Percentiles rank a stretch among this genome's conserved stretches.
Conservation (phyloP, 2,113 vertebrate genomes). For the Sturnus vulgaris region DNA sequence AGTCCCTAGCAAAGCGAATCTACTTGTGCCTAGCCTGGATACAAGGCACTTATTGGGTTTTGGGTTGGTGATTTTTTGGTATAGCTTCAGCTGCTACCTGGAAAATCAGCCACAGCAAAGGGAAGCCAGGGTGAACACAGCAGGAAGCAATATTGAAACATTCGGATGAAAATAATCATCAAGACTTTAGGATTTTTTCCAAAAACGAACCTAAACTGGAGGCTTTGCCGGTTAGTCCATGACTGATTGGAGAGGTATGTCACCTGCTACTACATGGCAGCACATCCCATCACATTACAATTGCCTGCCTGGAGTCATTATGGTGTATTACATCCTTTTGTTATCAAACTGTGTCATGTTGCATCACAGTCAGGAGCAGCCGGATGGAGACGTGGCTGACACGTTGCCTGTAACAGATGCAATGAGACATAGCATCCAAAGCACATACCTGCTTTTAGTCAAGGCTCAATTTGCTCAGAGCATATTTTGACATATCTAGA, state of each 20-base stretch:
- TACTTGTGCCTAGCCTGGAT: background rate
- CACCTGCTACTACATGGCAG: conserved; percentile 40
- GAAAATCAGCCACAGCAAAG: background rate
- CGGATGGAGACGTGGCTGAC: conserved; percentile 10
- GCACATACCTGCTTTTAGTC: conserved; percentile 37
- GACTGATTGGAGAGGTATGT: conserved; percentile 51
- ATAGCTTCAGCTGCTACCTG: conserved; percentile 4
- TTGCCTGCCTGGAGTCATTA: conserved; percentile 56
- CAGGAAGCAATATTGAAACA: background rate
- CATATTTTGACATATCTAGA: conserved; percentile 24
- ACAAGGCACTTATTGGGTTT: background rate
- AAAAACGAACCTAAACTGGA: conserved; percentile 8
- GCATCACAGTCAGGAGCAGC: conserved; percentile 50
- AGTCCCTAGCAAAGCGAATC: background rate
- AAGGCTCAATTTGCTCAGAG: conserved; percentile 41
- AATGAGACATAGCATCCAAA: background rate
- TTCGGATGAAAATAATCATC: background rate
- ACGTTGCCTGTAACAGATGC: conserved; percentile 24
- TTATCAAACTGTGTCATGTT: conserved; percentile 56
- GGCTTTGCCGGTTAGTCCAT: background rate
- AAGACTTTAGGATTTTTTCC: conserved; percentile 17
- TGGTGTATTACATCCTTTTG: conserved; percentile 50
- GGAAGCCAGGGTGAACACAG: background rate
- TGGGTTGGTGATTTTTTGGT: background rate
- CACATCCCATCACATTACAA: background rate